Base-by-base conservation (phyloP, 2,888 invertebrate species). In the Drosophila flavopinicola region DNA sequence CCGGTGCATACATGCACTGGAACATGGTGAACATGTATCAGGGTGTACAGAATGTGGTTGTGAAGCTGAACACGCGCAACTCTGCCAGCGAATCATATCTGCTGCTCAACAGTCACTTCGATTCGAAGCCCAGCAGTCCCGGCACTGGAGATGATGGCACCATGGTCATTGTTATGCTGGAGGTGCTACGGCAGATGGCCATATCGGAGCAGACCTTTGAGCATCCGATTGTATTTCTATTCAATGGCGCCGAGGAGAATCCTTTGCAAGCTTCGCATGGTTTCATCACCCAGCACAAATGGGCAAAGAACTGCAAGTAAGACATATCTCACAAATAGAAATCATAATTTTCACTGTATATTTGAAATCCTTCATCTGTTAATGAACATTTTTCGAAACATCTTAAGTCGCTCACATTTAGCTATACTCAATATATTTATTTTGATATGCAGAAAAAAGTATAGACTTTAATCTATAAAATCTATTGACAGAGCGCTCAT, bases 61-160 rank as follows among this genome's bases (percentile, higher is more conserved):
- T 89, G 0, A 90, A 88, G 67, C 67, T 91, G 1, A 82, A 80
- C 20, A 66, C 85, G 2, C 87, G 75, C 11, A 66, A 72, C 25
- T 78, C 83, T 1, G 66, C 67, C 5, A 89, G 89, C 38, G 71
- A 87, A 23, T 78, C 82, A 25, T 88, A 87, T 61, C 61, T 91
- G 7, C 92, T 98, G 37, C 92, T 99, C 54, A 99, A 98, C 91
- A 96, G 98, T 75, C 99, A 99, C 90, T 98, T 96, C 90, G 99
- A 99, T 91, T 94, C 96, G 41, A 96, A 97, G 64, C 94, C 96
- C 15, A 95, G 94, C 76, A 97, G 97, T 88, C 94, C 96, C 88
- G 98, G 94, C 78, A 32, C 93, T n/a, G 94, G 93, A 39, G 94
- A 94, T 88, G 93, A 94, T 89, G 93, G 93, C 25, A 92, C 93